Base-by-base conservation (phyloP, 2,797 vertebrate species). In the Parambassis ranga region DNA sequence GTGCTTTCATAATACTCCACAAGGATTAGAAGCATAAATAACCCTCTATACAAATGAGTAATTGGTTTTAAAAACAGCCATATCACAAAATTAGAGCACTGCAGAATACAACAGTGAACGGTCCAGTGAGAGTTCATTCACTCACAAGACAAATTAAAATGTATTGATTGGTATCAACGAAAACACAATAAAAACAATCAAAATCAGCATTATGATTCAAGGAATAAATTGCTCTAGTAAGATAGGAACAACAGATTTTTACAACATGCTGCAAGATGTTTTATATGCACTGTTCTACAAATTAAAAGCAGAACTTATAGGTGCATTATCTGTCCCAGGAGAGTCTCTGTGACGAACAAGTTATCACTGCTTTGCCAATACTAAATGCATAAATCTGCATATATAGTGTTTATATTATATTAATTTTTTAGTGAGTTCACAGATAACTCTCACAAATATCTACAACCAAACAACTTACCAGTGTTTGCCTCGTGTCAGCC, bases 1-100 rank as follows among this genome's bases (percentile, higher is more conserved):
- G 1, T 27, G 24, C 3, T 44, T 61, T 77, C 32, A 48, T 36
- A 28, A 66, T 71, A 76, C 26, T 56, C 11, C 15, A 30, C 30
- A 15, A 30, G 68, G 71, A 80, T 85, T 77, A 83, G 39, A 59
- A 71, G 55, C 10, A 46, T 38, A 79, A 73, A 81, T 51, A 71
- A 46, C 5, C 23, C 15, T 57, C 49, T 15, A 36, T 31, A 49
- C 57, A 72, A 70, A 78, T 37, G 7, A 35, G 31, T 41, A 56
- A 79, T 73, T 73, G 43, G 49, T 51, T 74, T 75, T 30, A 56
- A 59, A 55, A 63, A 47, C 42, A 56, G 46, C 49, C 11, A 36
- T 22, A 35, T 26, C 10, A 33, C n/a, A 64, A 31, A 19, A 46
- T 49, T 49, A 42, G 39, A 49, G 30, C 65, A 33, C 5, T 1